Base-by-base conservation (phyloP, 2,888 invertebrate genomes). In the Acanthosepion lycidas region DNA sequence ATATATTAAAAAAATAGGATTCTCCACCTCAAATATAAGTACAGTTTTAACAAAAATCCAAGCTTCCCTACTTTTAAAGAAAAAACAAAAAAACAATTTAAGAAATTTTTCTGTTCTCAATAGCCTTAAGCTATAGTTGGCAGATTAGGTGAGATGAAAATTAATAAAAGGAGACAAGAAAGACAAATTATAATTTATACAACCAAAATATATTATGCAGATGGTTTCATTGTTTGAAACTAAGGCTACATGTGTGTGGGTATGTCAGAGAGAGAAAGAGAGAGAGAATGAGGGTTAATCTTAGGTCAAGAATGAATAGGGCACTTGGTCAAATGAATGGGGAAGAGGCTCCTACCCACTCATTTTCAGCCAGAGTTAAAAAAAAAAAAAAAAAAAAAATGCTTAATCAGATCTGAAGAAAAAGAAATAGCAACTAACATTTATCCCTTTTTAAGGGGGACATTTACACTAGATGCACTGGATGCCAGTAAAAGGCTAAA, bases 281-380 rank as follows among this genome's bases (percentile, higher is more conserved):
- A 1, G 20, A 33, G 20, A 33, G 78, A 78, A 33, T 33, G n/a
- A 78, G 78, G 33, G 78, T 78, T n/a, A 78, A 78, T 78, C n/a
- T 78, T 78, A 33, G 78, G 78, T 78, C 78, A 78, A 78, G 78
- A 78, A 78, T 78, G 78, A 78, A 33, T 78, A 78, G 78, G 78
- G n/a, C 78, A 78, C 78, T 78, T 78, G 78, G 78, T 78, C 78
- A 78, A n/a, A 78, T 78, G 78, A 78, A 33, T 23, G 12, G 15
- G 78, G 18, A 8, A 78, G 78, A n/a, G n/a, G 8, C n/a, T 8
- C n/a, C 9, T 15, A 12, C 9, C n/a, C 1, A 12, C n/a, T n/a
- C 78, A 3, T 3, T 59, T 20, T n/a, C 78, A 12, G 1, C 3
- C n/a, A 5, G 15, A 9, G 9, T 33, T n/a, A 15, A n/a, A 15